Base-by-base conservation (phyloP, 1,140 invertebrate species). In the Archegozetes longisetosus region DNA sequence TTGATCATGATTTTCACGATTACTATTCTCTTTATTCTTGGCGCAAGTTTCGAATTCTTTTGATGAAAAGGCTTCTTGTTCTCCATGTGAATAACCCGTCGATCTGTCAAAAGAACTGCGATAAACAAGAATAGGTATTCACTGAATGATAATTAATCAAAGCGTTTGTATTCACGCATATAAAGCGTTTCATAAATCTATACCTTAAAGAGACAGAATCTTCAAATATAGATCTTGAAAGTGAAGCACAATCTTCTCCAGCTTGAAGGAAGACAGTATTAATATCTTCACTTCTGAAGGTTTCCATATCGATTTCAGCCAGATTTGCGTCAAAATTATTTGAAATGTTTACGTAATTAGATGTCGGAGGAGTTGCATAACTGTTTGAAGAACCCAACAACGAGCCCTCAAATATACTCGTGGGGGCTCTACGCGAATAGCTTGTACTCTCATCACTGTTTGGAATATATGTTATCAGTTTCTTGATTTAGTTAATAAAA, bases 291-390 rank as follows among this genome's bases (percentile, higher is more conserved):
- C 85, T 86, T 62, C 82, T 68, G 74, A 90, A 92, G 70, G 86
- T 87, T 72, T 93, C 88, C 84, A 93, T 93, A 71, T 92, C 89
- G 29, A 89, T 88, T 74, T 92, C 86, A 25, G 89, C 89, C 64
- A 93, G 77, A 72, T 91, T 91, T 58, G 86, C 87, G 74, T 93
- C 89, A 68, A 91, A 76, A 70, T 91, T 86, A 68, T 85, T 80
- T 46, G 87, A 82, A 62, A 90, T 72, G 67, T 86, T 86, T 69
- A 90, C 86, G 69, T 90, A 90, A 65, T 84, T 84, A 2, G 17
- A 32, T 40, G 32, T 9, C 6, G 32, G 32, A 40, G 32, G 32
- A 6, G 32, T 40, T 40, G 17, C 17, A 40, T 40, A 40, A 17
- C 32, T 40, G 32, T 40, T 40, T 40, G 32, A 40, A 40, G 32